Evolutionary conservation across 2,113 vertebrate genomes (phyloP).

Genomic region (Halichoeres trimaculatus): DNA sequence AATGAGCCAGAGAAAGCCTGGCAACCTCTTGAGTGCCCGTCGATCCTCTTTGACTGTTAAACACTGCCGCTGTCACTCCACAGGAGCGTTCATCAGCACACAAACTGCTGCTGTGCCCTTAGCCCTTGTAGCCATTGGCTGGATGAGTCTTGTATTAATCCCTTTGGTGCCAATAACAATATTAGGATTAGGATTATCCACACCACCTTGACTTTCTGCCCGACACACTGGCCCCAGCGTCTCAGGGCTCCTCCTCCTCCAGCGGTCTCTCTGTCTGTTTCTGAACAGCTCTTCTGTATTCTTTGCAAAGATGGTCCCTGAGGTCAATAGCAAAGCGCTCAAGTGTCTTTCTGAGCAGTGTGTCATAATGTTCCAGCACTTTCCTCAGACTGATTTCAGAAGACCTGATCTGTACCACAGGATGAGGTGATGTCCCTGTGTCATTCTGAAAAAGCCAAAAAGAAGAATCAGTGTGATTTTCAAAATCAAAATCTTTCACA

Average conservation of each 20-base stretch:
- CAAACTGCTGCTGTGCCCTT: too few species aligned
- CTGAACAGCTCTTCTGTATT: background rate
- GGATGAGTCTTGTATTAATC: too few species aligned
- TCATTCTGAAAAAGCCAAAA: conserved; percentile 40
- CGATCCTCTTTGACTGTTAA: too few species aligned
- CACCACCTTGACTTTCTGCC: too few species aligned
- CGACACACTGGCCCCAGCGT: background rate
- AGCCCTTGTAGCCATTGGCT: too few species aligned
- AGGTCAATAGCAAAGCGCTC: conserved; percentile 20
- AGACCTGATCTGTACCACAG: background rate
- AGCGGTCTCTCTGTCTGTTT: background rate
- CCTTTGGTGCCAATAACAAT: rapidly evolving
- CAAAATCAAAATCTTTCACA: background rate
- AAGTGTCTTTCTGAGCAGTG: conserved; percentile 60
- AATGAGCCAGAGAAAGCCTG: too few species aligned
- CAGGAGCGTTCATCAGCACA: too few species aligned
- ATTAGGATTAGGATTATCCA: too few species aligned
- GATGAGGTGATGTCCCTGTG: background rate
- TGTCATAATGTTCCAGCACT: conserved; percentile 23
- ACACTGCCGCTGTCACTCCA: too few species aligned
- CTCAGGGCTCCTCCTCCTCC: background rate
- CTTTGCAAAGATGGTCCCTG: conserved; percentile 12
- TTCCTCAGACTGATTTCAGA: conserved; percentile 13
- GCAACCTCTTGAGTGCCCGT: too few species aligned
- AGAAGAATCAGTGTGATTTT: background rate